A percentile compares a stretch with the other conserved stretches of the same genome.
Evolutionary conservation across 2,113 vertebrate genomes (phyloP).

Genomic region (Peucedramus taeniatus): DNA sequence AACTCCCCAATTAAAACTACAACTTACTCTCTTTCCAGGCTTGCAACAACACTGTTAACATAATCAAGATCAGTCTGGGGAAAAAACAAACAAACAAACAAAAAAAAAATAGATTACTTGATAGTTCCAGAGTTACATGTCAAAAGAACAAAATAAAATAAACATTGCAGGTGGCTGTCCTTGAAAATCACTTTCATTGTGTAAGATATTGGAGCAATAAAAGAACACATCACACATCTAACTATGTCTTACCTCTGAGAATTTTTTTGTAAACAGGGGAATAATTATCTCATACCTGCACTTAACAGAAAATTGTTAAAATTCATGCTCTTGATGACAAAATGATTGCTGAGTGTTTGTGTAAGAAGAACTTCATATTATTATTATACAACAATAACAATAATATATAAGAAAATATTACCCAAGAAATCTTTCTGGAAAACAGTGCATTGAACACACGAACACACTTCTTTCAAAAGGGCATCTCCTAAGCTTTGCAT

Average conservation of each 20-base stretch:
- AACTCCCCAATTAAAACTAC: background rate
- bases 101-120: background rate
- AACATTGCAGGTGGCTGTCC: background rate
- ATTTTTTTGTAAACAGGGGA: background rate
- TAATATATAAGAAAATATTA: background rate
- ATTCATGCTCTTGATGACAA: background rate
- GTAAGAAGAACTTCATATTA: background rate
- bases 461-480: background rate
- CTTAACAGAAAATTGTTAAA: background rate
- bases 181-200: background rate
- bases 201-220: background rate
- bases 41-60: slow-evolving; percentile 86
- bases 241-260: background rate
- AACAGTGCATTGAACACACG: background rate
- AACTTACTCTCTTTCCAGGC: slow-evolving; percentile 95
- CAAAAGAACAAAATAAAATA: background rate
- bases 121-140: background rate
- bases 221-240: background rate
- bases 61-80: slow-evolving; percentile 90
- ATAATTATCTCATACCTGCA: background rate
- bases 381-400: background rate
- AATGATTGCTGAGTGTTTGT: background rate
- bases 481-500: background rate
- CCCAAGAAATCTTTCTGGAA: background rate
- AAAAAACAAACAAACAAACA: background rate